Evolutionary conservation across 2,888 invertebrate species (phyloP).

Genomic region (Linnaemya vulpina): DNA sequence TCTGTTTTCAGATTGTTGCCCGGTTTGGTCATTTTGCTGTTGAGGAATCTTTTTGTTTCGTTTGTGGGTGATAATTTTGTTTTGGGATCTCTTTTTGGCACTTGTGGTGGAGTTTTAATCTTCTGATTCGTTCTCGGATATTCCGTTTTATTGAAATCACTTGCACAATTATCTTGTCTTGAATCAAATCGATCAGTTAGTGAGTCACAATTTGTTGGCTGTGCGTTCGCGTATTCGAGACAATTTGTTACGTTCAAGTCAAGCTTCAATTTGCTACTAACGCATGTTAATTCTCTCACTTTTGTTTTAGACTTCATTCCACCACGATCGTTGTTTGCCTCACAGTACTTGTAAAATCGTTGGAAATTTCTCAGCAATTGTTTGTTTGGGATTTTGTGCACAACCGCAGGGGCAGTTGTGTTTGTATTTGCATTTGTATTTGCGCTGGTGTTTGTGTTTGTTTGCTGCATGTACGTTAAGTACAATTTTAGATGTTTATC

Average conservation of each 20-base stretch:
- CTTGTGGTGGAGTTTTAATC: constrained; percentile 65
- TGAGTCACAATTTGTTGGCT: constrained; percentile 33
- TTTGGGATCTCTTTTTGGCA: constrained; percentile 75
- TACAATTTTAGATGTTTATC: constrained; percentile 74
- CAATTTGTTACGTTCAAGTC: constrained; percentile 63
- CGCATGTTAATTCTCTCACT: constrained; percentile 32
- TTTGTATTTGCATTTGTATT: no score
- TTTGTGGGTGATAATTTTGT: constrained; percentile 72
- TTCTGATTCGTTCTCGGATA: constrained; percentile 42
- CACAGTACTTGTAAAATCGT: constrained; percentile 63
- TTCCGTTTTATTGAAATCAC: constrained; percentile 29
- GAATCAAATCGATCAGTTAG: constrained; percentile 27
- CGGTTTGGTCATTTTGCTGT: constrained; percentile 73
- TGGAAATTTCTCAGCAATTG: constrained; percentile 72
- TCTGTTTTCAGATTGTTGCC: constrained; percentile 59
- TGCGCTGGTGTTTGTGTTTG: constrained; percentile 34
- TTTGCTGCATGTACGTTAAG: constrained; percentile 56
- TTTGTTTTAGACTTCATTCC: constrained; percentile 42
- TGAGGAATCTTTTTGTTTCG: constrained; percentile 13
- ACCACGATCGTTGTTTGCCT: constrained; percentile 24
- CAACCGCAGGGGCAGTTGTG: constrained; percentile 10
- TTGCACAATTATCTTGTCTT: constrained; percentile 20
- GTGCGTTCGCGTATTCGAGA: constrained; percentile 2
- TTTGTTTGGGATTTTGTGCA: constrained; percentile 53
- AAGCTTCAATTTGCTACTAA: constrained; percentile 66